Evolutionary conservation across 2,113 vertebrate species (phyloP).

Genomic region (Strigops habroptila): DNA sequence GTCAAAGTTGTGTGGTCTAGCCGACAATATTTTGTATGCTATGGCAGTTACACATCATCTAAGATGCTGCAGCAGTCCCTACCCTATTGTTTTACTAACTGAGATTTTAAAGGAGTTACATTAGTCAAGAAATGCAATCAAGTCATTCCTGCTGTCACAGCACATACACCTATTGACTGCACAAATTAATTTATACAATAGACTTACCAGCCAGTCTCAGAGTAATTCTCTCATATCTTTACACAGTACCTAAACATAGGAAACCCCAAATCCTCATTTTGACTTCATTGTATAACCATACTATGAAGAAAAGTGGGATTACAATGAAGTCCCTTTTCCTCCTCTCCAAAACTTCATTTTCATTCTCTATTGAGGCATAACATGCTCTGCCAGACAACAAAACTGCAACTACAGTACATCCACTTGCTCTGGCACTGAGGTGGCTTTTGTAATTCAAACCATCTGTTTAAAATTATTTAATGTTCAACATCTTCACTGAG

Average conservation of each 20-base stretch:
- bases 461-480: conserved; percentile 17
- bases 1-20: background rate
- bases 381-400: background rate
- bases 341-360: background rate
- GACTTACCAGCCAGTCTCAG: background rate
- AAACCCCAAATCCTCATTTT: background rate
- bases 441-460: background rate
- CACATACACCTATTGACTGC: background rate
- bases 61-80: background rate
- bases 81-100: background rate
- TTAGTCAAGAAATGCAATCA: background rate
- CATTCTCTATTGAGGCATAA: background rate
- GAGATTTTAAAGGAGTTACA: background rate
- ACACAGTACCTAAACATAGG: background rate
- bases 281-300: background rate
- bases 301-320: background rate
- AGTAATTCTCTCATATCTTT: background rate
- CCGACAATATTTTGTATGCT: background rate
- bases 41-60: background rate
- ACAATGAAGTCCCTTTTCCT: background rate
- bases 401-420: background rate
- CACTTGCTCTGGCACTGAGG: background rate
- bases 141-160: background rate
- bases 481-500: background rate
- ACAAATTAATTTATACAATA: background rate